These are phyloP conservation scores for Pristionchus pacificus DNA, from an alignment of 1,140 invertebrate species.

Conservation along the genomic window DNA sequence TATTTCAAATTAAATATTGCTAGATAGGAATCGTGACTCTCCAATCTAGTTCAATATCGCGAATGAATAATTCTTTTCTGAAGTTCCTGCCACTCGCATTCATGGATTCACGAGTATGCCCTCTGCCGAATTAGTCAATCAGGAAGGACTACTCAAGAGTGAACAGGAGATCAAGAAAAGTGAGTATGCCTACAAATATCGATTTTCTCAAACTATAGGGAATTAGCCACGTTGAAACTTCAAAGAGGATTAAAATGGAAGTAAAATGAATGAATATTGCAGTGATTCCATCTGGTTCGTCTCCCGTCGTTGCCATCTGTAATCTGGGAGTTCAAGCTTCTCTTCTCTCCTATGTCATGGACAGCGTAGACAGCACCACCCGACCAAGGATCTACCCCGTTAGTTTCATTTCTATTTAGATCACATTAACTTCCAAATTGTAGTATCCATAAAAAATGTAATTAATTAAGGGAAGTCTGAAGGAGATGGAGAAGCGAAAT, in stretches of 20 bases:
- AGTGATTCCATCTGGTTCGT: background rate
- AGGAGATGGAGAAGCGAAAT: slow-evolving; percentile 45
- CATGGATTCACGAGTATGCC: slow-evolving; percentile 42
- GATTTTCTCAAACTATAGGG: slow-evolving; percentile 4
- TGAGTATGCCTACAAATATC: slow-evolving; percentile 16
- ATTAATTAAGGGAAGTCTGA: slow-evolving; percentile 44
- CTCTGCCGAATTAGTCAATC: slow-evolving; percentile 34
- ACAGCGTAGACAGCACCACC: slow-evolving; percentile 30
- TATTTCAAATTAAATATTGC: slow-evolving; percentile 14
- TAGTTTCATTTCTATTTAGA: too few relatives aligned
- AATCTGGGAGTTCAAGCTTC: slow-evolving; percentile 53
- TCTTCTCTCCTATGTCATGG: slow-evolving; percentile 42
- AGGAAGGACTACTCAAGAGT: slow-evolving; percentile 29
- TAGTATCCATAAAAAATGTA: too few relatives aligned
- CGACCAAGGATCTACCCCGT: slow-evolving; percentile 41
- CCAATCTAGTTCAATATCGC: background rate
- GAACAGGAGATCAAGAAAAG: slow-evolving; percentile 29
- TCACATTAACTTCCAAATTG: too few relatives aligned
- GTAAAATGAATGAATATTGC: slow-evolving; percentile 20
- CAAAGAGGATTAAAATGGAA: slow-evolving; percentile 14
- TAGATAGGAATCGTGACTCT: background rate
- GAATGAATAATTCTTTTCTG: slow-evolving; percentile 23
- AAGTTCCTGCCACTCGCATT: slow-evolving; percentile 39
- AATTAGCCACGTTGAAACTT: slow-evolving; percentile 5
- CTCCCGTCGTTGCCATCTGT: slow-evolving; percentile 45